These are phyloP conservation scores for Sylvietta virens DNA, from an alignment of 2,113 vertebrate genomes.

Conservation along the genomic window DNA sequence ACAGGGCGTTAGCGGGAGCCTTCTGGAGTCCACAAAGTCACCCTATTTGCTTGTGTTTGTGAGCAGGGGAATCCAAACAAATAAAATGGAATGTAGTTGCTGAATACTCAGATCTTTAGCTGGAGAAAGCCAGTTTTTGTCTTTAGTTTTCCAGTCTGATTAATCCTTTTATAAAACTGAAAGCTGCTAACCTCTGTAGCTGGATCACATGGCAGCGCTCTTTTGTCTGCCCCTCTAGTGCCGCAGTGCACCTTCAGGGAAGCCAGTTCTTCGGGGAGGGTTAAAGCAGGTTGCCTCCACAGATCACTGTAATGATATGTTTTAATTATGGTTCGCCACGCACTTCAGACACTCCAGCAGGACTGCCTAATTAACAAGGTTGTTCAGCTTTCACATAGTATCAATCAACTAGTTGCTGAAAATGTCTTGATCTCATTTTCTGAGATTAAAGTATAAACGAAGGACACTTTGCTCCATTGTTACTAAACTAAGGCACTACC, in stretches of 20 bases:
- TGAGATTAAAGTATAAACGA: conserved; percentile 66
- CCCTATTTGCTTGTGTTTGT: conserved; percentile 9
- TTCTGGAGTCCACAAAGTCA: not conserved
- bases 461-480: conserved; percentile 67
- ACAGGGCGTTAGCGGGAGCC: not conserved
- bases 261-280: conserved; percentile 1
- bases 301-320: conserved; percentile 9
- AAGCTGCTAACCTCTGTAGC: conserved; percentile 74
- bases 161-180: conserved; percentile 78
- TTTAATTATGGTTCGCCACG: conserved; percentile 44
- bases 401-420: conserved; percentile 63
- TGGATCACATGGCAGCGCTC: conserved; percentile 70
- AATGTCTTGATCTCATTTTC: conserved; percentile 70
- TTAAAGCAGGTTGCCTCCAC: conserved; percentile 1
- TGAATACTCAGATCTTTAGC: conserved; percentile 67
- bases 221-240: conserved; percentile 55
- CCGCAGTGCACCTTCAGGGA: conserved; percentile 30
- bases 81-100: conserved; percentile 14
- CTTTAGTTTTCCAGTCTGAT: conserved; percentile 76
- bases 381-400: conserved; percentile 66
- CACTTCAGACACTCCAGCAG: conserved; percentile 35
- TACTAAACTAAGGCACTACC: conserved; percentile 60
- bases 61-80: not conserved
- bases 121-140: conserved; percentile 71
- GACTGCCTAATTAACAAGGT: conserved; percentile 55